Base-by-base conservation (phyloP, 2,113 vertebrate species). In the Gnathonemus longibarbis region DNA sequence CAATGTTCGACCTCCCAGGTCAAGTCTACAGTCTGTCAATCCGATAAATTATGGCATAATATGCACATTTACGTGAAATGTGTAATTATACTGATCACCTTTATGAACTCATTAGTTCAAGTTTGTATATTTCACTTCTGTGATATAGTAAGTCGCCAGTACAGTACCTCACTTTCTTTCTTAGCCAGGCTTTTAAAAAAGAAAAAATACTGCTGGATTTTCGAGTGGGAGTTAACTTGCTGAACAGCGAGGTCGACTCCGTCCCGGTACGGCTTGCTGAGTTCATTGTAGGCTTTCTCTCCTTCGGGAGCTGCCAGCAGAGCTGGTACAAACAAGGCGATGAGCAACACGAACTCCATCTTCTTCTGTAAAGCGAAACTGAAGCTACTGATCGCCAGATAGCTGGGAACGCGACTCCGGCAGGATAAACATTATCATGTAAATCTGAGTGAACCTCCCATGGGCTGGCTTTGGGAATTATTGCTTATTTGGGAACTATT, bases 241-340 rank as follows among this genome's bases (percentile, higher is more conserved):
- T 93, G 50, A 90, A 95, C 50, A 2, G 94, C 93, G 90, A 96
- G 53, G 42, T 95, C 92, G 27, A 95, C 95, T 88, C 95, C 95
- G 84, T 92, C 93, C 89, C 11, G 95, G 92, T 92, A 94, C 19
- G 19, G 13, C 0, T 93, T 92, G 0, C 94, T 19, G 5, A 96
- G 94, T 1, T 11, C 21, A 0, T 53, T 35, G 70, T 94, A 95
- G 15, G 88, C 89, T 19, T 74, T 88, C 70, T 94, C 92, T 0
- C 92, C 92, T 0, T 91, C 24, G 1, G 70, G 89, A 27, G 88
- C 70, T 10, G 53, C 53, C 46, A 93, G 46, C 56, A 94, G 86
- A 27, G 89, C 93, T 0, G 58, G 0, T 13, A 84, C 62, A 10
- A 94, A 9, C 53, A 95, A 53, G 88, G 93, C 89, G 87, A 95